Conservation (phyloP, 2,888 invertebrate species). For the Argyra leucocephala region DNA sequence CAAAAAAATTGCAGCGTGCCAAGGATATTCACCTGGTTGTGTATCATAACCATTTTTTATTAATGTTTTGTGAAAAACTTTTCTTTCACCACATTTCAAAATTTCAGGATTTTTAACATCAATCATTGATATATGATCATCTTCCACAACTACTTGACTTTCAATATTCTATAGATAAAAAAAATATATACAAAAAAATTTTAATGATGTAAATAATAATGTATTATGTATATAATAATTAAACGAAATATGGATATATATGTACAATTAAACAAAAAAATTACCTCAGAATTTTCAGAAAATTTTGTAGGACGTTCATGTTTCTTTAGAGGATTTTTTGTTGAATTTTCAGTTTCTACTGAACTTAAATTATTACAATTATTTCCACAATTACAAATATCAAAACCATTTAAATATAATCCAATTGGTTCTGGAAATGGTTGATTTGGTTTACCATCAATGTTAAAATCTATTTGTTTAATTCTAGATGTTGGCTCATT, state of each 20-base stretch:
- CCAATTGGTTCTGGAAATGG: conserved; percentile 18
- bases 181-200: no score
- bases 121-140: no score
- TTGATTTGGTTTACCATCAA: conserved; percentile 17
- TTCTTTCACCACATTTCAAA: conserved; percentile 18
- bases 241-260: not conserved
- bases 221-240: no score
- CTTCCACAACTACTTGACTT: not conserved
- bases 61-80: conserved; percentile 25
- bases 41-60: conserved; percentile 38
- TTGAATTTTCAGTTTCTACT: not conserved
- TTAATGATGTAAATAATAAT: no score
- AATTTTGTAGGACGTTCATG: no score
- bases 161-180: no score
- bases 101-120: no score
- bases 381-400: conserved; percentile 15
- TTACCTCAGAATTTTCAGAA: no score
- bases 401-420: conserved; percentile 17
- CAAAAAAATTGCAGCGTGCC: conserved; percentile 41
- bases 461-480: conserved; percentile 15
- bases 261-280: not conserved
- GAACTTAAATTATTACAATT: not conserved
- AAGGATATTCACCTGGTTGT: conserved; percentile 44
- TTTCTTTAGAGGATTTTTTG: not conserved
- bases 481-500: conserved; percentile 9